Conservation (phyloP, 2,888 invertebrate genomes). For the Phlogophora meticulosa region DNA sequence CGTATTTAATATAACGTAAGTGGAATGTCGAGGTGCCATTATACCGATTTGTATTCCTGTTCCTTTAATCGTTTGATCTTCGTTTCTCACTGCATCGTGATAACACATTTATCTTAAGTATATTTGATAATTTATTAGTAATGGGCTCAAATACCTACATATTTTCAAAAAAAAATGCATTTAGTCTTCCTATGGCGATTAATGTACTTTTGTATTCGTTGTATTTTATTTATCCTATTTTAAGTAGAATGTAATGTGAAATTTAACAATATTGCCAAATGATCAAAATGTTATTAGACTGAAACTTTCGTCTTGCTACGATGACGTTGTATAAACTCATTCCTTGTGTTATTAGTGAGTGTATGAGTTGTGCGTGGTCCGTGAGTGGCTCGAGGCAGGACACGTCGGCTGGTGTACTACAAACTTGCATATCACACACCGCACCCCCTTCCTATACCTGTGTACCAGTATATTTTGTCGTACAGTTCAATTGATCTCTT, state of each 20-base stretch:
- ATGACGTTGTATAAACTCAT: constrained; percentile 72
- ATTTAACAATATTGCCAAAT: constrained; percentile 90
- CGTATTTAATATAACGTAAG: constrained; percentile 85
- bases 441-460: constrained; percentile 69
- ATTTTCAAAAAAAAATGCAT: constrained; percentile 77
- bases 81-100: constrained; percentile 70
- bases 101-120: constrained; percentile 63
- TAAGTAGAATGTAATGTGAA: constrained; percentile 72
- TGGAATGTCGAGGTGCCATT: constrained; percentile 90
- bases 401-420: constrained; percentile 70
- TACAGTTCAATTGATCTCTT: constrained; percentile 87
- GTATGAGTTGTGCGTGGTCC: constrained; percentile 59
- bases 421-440: constrained; percentile 86
- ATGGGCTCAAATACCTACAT: constrained; percentile 78
- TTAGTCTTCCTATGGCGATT: constrained; percentile 88
- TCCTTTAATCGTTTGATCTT: constrained; percentile 75
- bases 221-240: constrained; percentile 79
- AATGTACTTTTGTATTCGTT: constrained; percentile 78
- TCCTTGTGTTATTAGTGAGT: constrained; percentile 68
- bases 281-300: constrained; percentile 90
- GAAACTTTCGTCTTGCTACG: constrained; percentile 80
- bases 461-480: constrained; percentile 72
- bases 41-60: constrained; percentile 87
- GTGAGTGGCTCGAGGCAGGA: constrained; percentile 75
- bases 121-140: constrained; percentile 68